Conservation (phyloP, 2,113 vertebrate genomes). For the Deroptyus accipitrinus region DNA sequence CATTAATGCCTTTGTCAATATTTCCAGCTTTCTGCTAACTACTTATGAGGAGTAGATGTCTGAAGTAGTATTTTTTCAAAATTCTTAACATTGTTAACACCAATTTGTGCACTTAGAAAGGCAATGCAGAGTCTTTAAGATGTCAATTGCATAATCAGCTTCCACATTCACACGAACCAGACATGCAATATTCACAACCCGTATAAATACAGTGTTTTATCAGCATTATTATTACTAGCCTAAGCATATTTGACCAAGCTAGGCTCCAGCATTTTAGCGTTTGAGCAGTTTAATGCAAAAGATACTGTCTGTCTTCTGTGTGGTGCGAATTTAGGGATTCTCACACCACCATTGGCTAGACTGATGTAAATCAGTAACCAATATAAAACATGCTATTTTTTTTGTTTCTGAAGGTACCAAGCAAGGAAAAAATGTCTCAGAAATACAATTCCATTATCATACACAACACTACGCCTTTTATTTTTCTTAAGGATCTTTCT, state of each 20-base stretch:
- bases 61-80: background rate
- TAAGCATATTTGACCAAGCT: background rate
- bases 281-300: background rate
- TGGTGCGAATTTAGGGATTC: background rate
- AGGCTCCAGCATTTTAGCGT: background rate
- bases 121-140: background rate
- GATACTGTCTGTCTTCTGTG: background rate
- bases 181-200: background rate
- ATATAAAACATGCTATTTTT: background rate
- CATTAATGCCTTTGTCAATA: background rate
- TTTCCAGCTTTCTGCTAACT: background rate
- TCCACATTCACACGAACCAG: background rate
- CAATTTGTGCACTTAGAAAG: background rate
- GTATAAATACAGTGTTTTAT: background rate
- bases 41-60: background rate
- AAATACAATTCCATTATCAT: background rate
- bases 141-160: background rate
- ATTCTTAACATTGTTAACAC: background rate
- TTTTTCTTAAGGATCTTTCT: background rate
- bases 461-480: background rate
- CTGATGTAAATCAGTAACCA: background rate
- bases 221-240: background rate
- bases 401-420: background rate
- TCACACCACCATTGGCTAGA: background rate
- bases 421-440: background rate